Evolutionary conservation across 23 tunicate species (phyloP).

Genomic region (Halocynthia aurantium): DNA sequence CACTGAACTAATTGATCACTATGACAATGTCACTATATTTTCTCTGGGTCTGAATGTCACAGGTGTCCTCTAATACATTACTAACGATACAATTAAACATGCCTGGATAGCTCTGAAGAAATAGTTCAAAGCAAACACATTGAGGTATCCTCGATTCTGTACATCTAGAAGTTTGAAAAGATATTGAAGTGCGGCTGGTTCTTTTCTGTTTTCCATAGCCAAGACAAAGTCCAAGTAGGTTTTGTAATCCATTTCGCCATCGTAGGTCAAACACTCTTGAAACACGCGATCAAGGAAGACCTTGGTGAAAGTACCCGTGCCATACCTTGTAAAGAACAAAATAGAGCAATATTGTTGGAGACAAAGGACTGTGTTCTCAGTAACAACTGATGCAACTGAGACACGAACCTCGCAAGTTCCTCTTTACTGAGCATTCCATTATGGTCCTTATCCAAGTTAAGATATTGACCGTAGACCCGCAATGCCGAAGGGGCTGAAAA

Average conservation of each 20-base stretch:
- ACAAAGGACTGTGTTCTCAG: neutral
- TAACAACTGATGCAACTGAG: neutral
- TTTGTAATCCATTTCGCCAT: constrained; percentile 99
- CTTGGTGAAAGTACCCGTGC: constrained; percentile 85
- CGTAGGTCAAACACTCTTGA: constrained; percentile 97
- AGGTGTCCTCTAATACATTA: no score
- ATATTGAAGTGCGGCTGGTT: constrained; percentile 97
- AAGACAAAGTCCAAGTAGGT: constrained; percentile 97
- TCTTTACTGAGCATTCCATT: constrained; percentile 98
- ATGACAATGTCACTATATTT: no score
- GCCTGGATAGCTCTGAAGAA: constrained; percentile 55
- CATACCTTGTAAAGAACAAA: constrained; percentile 39
- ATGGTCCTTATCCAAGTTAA: constrained; percentile 93
- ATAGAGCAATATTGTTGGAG: neutral
- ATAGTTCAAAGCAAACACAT: constrained; percentile 83
- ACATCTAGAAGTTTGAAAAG: constrained; percentile 93
- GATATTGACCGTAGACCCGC: constrained; percentile 93
- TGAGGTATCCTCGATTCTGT: constrained; percentile 66
- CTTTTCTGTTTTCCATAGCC: constrained; percentile 95
- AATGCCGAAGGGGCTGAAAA: constrained; percentile 99
- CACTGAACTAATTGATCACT: no score
- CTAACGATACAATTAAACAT: neutral
- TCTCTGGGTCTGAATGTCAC: no score
- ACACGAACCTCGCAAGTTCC: constrained; percentile 52
- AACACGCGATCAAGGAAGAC: constrained; percentile 89